phyloP scores from a whole-genome alignment of 2,113 vertebrate species.

The Syngnathus floridae region DNA sequence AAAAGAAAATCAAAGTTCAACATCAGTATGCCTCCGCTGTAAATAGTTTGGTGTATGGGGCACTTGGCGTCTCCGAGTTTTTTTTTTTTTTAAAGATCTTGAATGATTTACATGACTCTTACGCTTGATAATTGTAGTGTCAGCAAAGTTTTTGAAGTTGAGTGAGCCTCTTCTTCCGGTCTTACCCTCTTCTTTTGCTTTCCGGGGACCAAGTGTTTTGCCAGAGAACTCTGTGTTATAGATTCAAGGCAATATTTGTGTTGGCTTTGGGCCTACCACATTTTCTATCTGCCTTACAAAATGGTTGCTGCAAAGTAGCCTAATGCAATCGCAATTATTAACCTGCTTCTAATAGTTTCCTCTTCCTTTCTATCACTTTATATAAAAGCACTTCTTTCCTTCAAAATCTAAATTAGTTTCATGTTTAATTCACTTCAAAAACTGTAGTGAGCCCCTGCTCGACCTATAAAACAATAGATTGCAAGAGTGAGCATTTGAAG shows the following conservation, averaged over 20 bases:
- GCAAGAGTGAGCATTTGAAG: not conserved
- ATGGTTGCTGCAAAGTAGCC: slow-evolving; percentile 42
- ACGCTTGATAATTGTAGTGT: slow-evolving; percentile 32
- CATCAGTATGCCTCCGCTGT: slow-evolving; percentile 35
- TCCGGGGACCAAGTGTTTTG: slow-evolving; percentile 52
- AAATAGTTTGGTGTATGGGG: slow-evolving; percentile 53
- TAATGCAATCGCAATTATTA: slow-evolving; percentile 33
- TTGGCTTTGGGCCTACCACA: slow-evolving; percentile 51
- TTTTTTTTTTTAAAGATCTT: not conserved
- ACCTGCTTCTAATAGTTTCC: slow-evolving; percentile 28
- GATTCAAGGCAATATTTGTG: slow-evolving; percentile 56
- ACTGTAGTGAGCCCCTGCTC: not conserved
- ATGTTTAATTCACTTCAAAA: not conserved
- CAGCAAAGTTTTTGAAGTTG: slow-evolving; percentile 37
- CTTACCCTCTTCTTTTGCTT: slow-evolving; percentile 27
- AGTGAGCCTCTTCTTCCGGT: not conserved
- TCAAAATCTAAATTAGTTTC: not conserved
- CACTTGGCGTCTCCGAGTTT: not conserved
- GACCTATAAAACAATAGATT: not conserved
- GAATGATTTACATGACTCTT: not conserved
- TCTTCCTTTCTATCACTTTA: slow-evolving; percentile 26
- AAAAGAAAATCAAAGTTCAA: slow-evolving; percentile 52
- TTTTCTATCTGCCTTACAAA: slow-evolving; percentile 43
- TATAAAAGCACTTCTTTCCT: not conserved
- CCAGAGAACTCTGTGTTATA: slow-evolving; percentile 52